Base-by-base conservation (phyloP, 2,888 invertebrate species). In the Halictus quadricinctus region DNA sequence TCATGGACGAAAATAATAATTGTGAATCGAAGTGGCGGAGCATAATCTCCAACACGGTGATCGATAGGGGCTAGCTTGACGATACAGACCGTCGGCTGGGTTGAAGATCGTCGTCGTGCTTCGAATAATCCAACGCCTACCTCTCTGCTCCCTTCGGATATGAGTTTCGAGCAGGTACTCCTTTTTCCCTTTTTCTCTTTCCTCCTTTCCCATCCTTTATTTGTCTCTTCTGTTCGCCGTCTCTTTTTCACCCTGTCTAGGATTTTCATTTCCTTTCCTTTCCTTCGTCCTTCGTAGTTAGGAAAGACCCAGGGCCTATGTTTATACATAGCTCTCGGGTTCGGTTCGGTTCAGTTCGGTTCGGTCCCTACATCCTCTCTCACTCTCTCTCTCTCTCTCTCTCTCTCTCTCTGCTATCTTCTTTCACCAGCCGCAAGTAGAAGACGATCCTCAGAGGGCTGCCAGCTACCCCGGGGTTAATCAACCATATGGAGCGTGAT, bases 401-500 rank as follows among this genome's bases (percentile, higher is more conserved):
- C 36, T 36, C 36, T 36, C 36, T 36, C 58, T 58, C 81, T 29
- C 87, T 83, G 85, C 87, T 76, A 88, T 89, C 85, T 81, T 85
- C 80, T 81, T 86, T 85, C 87, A 86, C 88, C 88, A 84, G 88
- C 83, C 64, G 73, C 66, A 77, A 85, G 88, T 66, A 86, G 86
- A 83, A 91, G 89, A 85, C 86, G 90, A 91, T 91, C 91, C 89
- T 90, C 89, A 82, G 91, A 90, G 91, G 91, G 89, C 89, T 91
- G 83, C 89, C 88, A 89, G 89, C 87, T 80, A 87, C 87, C 88
- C 89, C 88, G 88, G 90, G 90, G 91, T 93, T 93, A 93, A 94
- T 93, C 93, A 93, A 92, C 92, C 93, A 91, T 93, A 92, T 91
- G 90, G 89, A 92, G 91, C 88, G 90, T 91, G 93, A 93, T 93